Conservation (phyloP, 2,113 vertebrate genomes). For the Alaudala cheleensis region DNA sequence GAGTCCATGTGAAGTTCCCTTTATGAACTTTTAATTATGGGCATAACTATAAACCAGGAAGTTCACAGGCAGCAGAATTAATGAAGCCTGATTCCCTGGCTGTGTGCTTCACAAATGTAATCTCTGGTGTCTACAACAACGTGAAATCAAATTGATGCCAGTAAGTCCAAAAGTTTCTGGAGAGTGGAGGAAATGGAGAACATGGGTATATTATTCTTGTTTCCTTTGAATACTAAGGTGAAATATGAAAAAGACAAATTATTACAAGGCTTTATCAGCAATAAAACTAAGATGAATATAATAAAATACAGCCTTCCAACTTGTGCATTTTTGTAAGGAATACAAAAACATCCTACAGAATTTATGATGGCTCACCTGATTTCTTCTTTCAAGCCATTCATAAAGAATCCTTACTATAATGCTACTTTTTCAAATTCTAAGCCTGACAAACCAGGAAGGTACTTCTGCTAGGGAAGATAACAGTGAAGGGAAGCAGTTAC, state of each 20-base stretch:
- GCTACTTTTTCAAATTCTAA: background rate
- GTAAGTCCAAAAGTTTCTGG: background rate
- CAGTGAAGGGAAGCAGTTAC: constrained; percentile 38
- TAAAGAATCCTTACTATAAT: background rate
- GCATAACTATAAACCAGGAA: background rate
- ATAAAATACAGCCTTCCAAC: background rate
- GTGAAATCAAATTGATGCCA: background rate
- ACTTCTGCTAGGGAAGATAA: background rate
- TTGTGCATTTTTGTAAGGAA: background rate
- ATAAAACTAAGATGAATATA: background rate
- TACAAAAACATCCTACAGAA: background rate
- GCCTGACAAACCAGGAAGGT: background rate
- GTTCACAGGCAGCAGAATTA: background rate
- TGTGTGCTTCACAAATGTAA: background rate
- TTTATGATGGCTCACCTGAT: background rate
- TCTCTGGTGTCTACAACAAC: background rate
- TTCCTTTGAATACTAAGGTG: background rate
- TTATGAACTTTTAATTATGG: background rate
- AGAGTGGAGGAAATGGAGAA: background rate
- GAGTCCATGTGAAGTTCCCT: background rate
- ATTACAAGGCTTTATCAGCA: background rate
- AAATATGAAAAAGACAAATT: constrained; percentile 9
- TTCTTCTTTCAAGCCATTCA: background rate
- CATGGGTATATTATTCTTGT: background rate
- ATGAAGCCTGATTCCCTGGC: background rate